Evolutionary conservation across 1,140 invertebrate genomes (phyloP).

Genomic region (Telenomus remus): DNA sequence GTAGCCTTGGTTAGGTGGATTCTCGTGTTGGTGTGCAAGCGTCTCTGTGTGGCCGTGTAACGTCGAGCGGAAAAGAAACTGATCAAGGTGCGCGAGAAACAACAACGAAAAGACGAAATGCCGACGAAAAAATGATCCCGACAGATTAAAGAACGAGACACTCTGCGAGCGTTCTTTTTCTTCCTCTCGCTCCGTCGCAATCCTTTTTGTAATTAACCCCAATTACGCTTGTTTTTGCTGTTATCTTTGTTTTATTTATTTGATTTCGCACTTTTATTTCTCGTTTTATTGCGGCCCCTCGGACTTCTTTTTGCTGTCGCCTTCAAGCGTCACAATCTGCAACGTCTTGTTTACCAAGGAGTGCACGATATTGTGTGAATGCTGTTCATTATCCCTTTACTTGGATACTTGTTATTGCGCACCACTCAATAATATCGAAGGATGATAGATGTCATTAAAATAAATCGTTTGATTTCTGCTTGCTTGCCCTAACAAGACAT

Average conservation of each 20-base stretch:
- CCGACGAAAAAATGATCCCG: slow-evolving; percentile 17
- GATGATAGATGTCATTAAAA: slow-evolving; percentile 6
- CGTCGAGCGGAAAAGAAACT: slow-evolving; percentile 11
- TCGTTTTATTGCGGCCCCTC: neutral
- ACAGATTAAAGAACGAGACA: slow-evolving; percentile 25
- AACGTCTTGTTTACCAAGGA: slow-evolving; percentile 21
- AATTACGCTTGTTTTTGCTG: slow-evolving; percentile 64
- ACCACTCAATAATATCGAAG: slow-evolving; percentile 19
- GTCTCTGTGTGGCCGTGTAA: slow-evolving; percentile 11
- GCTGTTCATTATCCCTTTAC: slow-evolving; percentile 62
- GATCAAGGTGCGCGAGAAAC: slow-evolving; percentile 25
- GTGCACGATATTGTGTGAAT: slow-evolving; percentile 14
- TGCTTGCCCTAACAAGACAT: no score
- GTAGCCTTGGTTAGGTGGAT: slow-evolving; percentile 37
- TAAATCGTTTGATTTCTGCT: slow-evolving; percentile 2
- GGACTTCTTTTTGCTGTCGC: slow-evolving; percentile 2
- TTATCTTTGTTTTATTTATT: slow-evolving; percentile 34
- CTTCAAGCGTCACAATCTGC: slow-evolving; percentile 15
- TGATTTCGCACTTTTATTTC: slow-evolving; percentile 5
- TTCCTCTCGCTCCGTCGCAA: slow-evolving; percentile 36
- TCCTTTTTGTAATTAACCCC: slow-evolving; percentile 66
- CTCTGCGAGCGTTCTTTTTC: slow-evolving; percentile 2
- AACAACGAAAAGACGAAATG: slow-evolving; percentile 18
- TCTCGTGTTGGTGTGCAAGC: slow-evolving; percentile 23
- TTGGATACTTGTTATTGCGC: slow-evolving; percentile 38